Evolutionary conservation across 2,888 invertebrate species (phyloP).

Genomic region (Drosophila robusta): DNA sequence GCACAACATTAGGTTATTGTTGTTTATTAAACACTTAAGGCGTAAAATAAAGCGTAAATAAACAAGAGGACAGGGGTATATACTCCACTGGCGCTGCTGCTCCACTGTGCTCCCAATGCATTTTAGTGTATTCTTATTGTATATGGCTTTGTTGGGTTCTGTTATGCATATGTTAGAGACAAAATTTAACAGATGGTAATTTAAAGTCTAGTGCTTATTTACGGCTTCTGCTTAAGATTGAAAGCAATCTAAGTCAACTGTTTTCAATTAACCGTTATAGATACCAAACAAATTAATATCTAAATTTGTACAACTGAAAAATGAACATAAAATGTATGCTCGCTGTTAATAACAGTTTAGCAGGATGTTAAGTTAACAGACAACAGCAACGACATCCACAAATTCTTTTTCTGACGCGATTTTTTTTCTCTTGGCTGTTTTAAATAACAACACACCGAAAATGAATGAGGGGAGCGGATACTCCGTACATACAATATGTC

Average conservation of each 20-base stretch:
- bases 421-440: constrained; percentile 18
- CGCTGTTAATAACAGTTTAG: constrained; percentile 25
- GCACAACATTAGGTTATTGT: background rate
- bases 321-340: background rate
- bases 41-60: background rate
- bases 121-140: background rate
- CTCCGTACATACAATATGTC: constrained; percentile 79
- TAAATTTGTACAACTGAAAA: background rate
- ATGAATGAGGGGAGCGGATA: constrained; percentile 57
- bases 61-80: background rate
- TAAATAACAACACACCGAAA: constrained; percentile 25
- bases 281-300: background rate
- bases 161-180: constrained; percentile 2
- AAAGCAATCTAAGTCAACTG: background rate
- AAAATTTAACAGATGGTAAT: constrained; percentile 8
- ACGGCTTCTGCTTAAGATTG: background rate
- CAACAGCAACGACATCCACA: constrained; percentile 20
- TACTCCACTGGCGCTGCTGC: background rate
- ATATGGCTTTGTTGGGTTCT: background rate
- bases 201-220: constrained; percentile 9
- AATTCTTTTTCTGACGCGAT: constrained; percentile 41
- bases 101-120: background rate
- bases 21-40: background rate
- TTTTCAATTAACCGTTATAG: background rate
- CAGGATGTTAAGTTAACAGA: constrained; percentile 31